Conservation (phyloP, 35 echinoderm and acorn worm genomes). For the Acanthaster planci region DNA sequence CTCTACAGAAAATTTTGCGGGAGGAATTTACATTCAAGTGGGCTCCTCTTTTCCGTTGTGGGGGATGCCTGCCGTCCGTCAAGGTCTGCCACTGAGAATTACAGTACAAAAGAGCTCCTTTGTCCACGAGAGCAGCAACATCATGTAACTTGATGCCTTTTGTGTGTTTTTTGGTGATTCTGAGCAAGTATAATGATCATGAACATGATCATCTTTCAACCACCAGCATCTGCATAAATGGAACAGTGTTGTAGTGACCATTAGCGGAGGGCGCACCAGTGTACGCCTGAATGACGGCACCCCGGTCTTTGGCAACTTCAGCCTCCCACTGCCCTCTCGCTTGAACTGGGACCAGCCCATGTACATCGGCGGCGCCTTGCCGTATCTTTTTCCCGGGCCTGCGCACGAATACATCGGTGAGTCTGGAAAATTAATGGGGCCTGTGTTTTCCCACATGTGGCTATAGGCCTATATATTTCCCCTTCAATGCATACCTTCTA, state of each 20-base stretch:
- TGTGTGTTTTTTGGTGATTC: too few relatives aligned
- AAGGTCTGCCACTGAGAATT: too few relatives aligned
- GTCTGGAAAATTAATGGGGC: not conserved
- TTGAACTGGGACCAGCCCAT: slow-evolving; percentile 80
- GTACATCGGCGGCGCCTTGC: slow-evolving; percentile 80
- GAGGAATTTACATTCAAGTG: too few relatives aligned
- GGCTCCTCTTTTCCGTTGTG: too few relatives aligned
- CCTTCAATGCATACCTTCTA: not conserved
- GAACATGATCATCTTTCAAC: too few relatives aligned
- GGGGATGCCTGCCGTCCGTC: too few relatives aligned
- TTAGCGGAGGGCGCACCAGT: slow-evolving; percentile 50
- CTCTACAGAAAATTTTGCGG: too few relatives aligned
- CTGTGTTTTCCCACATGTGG: not conserved
- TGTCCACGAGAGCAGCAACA: too few relatives aligned
- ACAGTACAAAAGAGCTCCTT: too few relatives aligned
- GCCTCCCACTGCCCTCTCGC: slow-evolving; percentile 15
- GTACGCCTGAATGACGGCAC: slow-evolving; percentile 74
- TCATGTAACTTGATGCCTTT: too few relatives aligned
- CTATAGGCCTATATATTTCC: not conserved
- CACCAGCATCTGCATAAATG: slow-evolving; percentile 61
- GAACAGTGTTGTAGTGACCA: slow-evolving; percentile 71
- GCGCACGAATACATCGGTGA: slow-evolving; percentile 28
- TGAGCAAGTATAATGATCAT: too few relatives aligned
- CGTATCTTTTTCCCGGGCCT: slow-evolving; percentile 53
- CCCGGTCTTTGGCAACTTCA: slow-evolving; percentile 36